phyloP scores from a whole-genome alignment of 2,797 vertebrate genomes.

The Galago senegalensis region DNA sequence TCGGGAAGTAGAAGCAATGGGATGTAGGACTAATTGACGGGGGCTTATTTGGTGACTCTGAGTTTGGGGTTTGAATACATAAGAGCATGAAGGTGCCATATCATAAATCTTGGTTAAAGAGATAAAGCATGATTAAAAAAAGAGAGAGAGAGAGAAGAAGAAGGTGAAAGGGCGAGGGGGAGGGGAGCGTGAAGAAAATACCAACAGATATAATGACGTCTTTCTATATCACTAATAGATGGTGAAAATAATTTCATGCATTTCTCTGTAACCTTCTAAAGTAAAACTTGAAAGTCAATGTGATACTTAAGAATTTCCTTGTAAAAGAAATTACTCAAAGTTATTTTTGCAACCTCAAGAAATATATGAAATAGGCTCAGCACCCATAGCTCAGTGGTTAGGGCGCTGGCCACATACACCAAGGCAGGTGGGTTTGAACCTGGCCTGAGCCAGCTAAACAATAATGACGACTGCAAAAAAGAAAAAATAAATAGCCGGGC shows the following conservation, averaged over 20 bases:
- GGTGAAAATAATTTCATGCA: slow-evolving; percentile 11
- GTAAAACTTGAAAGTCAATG: background rate
- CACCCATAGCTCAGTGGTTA: too few species aligned
- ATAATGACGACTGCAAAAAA: too few species aligned
- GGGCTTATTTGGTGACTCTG: background rate
- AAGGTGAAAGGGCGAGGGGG: background rate
- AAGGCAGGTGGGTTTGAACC: too few species aligned
- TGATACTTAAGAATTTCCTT: slow-evolving; percentile 15
- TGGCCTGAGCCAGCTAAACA: too few species aligned
- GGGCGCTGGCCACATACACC: too few species aligned
- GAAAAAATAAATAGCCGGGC: too few species aligned
- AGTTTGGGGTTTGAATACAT: background rate
- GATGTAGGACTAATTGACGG: background rate
- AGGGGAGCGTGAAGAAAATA: background rate
- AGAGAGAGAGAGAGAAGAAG: background rate
- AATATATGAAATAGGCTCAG: background rate
- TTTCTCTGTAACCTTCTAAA: slow-evolving; percentile 29
- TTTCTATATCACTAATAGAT: background rate
- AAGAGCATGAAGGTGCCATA: background rate
- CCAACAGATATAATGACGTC: background rate
- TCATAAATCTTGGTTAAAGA: slow-evolving; percentile 32
- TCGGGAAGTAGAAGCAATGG: slow-evolving; percentile 5
- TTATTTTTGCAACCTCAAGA: slow-evolving; percentile 57
- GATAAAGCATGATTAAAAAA: background rate
- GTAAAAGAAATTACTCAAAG: slow-evolving; percentile 52